A percentile compares a stretch with the other conserved stretches of the same genome.
Evolutionary conservation across 2,888 invertebrate species (phyloP).

Genomic region (Cryptophagus acutangulus): DNA sequence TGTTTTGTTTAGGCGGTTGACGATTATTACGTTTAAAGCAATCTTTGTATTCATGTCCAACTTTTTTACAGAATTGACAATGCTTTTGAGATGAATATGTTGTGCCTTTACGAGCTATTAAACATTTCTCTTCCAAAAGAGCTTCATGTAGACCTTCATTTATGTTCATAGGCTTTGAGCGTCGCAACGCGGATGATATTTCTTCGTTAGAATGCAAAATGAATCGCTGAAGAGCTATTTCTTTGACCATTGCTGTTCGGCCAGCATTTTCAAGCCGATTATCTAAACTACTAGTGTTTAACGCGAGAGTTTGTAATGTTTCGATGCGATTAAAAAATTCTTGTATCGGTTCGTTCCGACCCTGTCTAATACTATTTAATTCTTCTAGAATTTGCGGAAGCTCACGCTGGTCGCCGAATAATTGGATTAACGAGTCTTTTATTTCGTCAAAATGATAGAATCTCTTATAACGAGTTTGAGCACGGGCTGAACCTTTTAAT

Average conservation of each 20-base stretch:
- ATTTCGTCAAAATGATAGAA: constrained; percentile 2
- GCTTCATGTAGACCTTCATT: constrained; percentile 8
- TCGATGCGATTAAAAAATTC: constrained; percentile 6
- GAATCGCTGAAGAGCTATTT: constrained; percentile 6
- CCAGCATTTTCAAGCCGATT: neutral
- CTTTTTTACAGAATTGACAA: neutral
- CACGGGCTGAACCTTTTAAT: constrained; percentile 6
- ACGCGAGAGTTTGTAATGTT: neutral
- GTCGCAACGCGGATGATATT: constrained; percentile 7
- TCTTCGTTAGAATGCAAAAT: neutral
- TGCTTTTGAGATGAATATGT: neutral
- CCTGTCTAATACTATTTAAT: neutral
- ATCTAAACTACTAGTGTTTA: neutral
- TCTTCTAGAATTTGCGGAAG: neutral
- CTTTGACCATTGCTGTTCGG: neutral
- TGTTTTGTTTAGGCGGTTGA: neutral
- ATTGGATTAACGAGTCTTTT: neutral
- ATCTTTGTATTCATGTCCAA: constrained; percentile 2
- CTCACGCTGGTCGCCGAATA: constrained; percentile 1
- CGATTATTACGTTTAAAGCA: constrained; percentile 2
- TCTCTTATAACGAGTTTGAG: neutral
- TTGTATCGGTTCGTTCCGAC: neutral
- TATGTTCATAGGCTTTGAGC: constrained; percentile 8
- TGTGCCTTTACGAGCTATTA: constrained; percentile 3
- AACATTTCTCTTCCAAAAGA: constrained; percentile 9